Percentiles rank a stretch among this genome's conserved stretches.
These are phyloP conservation scores for Anguilla marmorata DNA, from an alignment of 2,797 vertebrate genomes.

Conservation along the genomic window DNA sequence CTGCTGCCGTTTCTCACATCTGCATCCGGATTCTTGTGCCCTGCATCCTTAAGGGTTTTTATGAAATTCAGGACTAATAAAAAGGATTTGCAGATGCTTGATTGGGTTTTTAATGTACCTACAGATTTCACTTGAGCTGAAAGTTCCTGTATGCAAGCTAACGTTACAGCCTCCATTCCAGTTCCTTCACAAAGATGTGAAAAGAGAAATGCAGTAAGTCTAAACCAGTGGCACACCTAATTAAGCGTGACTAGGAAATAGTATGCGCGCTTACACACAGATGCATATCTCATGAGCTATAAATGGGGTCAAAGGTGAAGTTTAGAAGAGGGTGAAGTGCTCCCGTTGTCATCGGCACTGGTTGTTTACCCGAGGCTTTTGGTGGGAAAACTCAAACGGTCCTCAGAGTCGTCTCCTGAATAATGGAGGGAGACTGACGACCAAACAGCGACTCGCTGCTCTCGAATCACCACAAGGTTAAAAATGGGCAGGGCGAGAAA, in stretches of 20 bases:
- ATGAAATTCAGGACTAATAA: not conserved
- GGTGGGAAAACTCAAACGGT: conserved; percentile 46
- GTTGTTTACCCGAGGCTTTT: conserved; percentile 50
- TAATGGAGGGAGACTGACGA: conserved; percentile 50
- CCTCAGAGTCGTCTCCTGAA: conserved; percentile 45
- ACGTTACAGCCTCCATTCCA: not conserved
- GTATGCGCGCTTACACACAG: not conserved
- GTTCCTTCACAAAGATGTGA: not conserved
- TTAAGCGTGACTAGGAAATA: not conserved
- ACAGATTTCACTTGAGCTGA: not conserved
- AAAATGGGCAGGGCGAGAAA: conserved; percentile 41
- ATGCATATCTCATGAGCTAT: not conserved
- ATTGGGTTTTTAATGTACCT: not conserved
- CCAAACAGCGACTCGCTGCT: conserved; percentile 44
- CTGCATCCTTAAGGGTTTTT: not conserved
- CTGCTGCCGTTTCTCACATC: not conserved
- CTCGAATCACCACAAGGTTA: conserved; percentile 41
- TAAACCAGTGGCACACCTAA: not conserved
- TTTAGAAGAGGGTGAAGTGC: conserved; percentile 42
- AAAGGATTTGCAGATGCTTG: not conserved
- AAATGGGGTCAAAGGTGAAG: conserved; percentile 12
- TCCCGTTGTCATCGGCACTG: conserved; percentile 41
- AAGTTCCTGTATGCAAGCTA: not conserved
- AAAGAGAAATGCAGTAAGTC: not conserved
- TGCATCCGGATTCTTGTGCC: not conserved